phyloP scores from a whole-genome alignment of 2,113 vertebrate species.

The Malurus elegans region DNA sequence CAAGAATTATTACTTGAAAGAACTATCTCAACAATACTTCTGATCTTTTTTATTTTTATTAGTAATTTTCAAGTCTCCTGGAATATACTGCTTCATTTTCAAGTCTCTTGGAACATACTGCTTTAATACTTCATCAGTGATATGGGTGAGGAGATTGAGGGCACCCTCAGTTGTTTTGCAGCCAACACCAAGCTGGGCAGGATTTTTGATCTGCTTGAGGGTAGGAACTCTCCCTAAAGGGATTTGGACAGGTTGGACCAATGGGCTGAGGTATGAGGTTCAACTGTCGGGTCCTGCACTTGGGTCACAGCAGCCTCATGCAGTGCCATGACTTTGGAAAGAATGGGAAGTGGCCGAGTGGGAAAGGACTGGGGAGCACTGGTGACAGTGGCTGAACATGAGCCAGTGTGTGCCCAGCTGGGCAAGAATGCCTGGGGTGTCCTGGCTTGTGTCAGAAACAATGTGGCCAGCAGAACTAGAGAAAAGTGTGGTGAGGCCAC shows the following conservation, averaged over 20 bases:
- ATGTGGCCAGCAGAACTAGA: background rate
- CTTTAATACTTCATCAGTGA: background rate
- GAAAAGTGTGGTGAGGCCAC: background rate
- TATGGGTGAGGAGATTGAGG: background rate
- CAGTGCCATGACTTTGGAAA: background rate
- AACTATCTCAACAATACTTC: background rate
- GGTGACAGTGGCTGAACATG: background rate
- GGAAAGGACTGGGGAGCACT: background rate
- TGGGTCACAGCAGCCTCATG: background rate
- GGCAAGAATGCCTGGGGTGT: background rate
- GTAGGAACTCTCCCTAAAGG: background rate
- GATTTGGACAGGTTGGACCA: background rate
- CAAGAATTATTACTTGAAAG: background rate
- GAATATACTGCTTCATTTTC: background rate
- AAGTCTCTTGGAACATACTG: background rate
- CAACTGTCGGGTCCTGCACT: background rate
- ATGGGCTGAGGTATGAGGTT: rapidly evolving
- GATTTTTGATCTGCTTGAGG: background rate
- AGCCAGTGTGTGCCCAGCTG: rapidly evolving
- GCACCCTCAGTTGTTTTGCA: background rate
- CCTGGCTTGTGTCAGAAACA: background rate
- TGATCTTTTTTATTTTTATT: background rate
- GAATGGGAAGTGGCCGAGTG: background rate
- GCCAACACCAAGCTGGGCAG: background rate
- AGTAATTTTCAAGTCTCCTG: background rate